Percentiles rank a stretch among this genome's conserved stretches.
phyloP scores from a whole-genome alignment of 2,113 vertebrate species.

The Gambusia affinis region DNA sequence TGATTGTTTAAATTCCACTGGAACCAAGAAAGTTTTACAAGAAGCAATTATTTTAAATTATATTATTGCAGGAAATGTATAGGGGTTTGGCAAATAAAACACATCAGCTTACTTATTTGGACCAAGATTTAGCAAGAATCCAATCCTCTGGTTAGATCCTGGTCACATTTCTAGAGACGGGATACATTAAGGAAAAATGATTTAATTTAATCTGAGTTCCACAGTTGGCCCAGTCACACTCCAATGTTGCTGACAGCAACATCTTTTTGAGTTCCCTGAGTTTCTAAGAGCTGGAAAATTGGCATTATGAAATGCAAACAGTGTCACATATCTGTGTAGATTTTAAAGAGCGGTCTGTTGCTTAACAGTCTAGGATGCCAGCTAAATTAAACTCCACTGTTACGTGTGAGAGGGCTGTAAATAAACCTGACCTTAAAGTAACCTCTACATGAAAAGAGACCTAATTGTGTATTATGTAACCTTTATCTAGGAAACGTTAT shows the following conservation, averaged over 20 bases:
- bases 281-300: too few relatives aligned
- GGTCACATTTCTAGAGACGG: too few relatives aligned
- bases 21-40: too few relatives aligned
- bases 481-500: not conserved
- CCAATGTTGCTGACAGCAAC: not conserved
- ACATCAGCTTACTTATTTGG: not conserved
- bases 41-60: not conserved
- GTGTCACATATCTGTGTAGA: not conserved
- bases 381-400: not conserved
- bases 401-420: not conserved
- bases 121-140: too few relatives aligned
- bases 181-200: too few relatives aligned
- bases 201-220: too few relatives aligned
- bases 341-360: not conserved
- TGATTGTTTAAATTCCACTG: too few relatives aligned
- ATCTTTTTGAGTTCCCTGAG: not conserved
- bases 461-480: not conserved
- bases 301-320: not conserved
- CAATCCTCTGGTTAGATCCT: too few relatives aligned
- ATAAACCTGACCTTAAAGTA: not conserved
- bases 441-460: not conserved
- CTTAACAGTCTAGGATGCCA: not conserved
- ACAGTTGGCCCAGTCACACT: not conserved
- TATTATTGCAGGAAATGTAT: not conserved
- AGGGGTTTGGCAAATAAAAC: not conserved